Evolutionary conservation across 2,888 invertebrate genomes (phyloP), one percentile per base, ranked within the genome.

Genomic region (Epistrophe eligans): DNA sequence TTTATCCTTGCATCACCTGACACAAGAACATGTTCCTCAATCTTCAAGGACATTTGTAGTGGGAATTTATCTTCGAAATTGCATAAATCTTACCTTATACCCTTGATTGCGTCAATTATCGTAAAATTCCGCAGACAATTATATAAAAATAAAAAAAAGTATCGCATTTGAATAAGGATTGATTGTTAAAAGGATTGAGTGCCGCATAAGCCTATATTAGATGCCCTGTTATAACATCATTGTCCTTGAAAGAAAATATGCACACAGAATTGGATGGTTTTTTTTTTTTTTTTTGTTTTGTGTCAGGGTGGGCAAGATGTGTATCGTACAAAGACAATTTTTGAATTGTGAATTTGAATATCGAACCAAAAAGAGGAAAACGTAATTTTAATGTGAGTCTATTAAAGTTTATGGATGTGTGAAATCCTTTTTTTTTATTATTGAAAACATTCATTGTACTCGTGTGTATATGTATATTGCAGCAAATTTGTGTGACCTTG

Each of bases 361-460:
- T 79, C 83, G 67, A 79, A 28, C 13, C 17, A 73, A 48, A 73
- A 48, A 73, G 32, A 62, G 32, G 62, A 71, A 60, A 52, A 19
- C 17, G 32, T 43, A 58, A 48, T 17, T 35, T 83, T 79, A 70
- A 83, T 88, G 87, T 77, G 76, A 73, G 58, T 77, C 67, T 77
- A 77, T 88, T 84, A 88, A 88, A 40, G 52, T 88, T 88, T 58
- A 88, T 88, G 83, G 77, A 84, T 73, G 88, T 88, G 88, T 88
- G 88, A 88, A 88, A 79, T 88, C 79, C 84, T 80, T 81, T 64
- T 62, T 52, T 50, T 66, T 40, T 64, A 24, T 40, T 48, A 60
- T 38, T 43, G 58, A 15, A 17, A 62, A 19, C 17, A 45, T 35
- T 50, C 28, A n/a, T 70, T 40, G 19, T 40, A 24, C 3, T 1